Base-by-base conservation (phyloP, 2,113 vertebrate species). In the Cercopithecus mona region DNA sequence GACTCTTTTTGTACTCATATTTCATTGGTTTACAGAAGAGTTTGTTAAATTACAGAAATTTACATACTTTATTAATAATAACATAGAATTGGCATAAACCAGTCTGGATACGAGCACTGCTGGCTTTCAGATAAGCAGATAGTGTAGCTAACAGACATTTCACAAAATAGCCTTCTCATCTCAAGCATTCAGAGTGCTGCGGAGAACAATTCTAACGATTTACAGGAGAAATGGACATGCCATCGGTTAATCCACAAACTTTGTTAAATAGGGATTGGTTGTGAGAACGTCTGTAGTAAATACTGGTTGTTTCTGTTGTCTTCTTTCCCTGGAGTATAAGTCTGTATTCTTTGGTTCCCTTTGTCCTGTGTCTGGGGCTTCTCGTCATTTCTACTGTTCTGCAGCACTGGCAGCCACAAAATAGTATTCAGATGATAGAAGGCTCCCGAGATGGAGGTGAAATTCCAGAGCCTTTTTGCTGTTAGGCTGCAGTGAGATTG, bases 381-480 rank as follows among this genome's bases (percentile, higher is more conserved):
- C 95, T 40, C 80, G 68, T 85, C 88, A 5, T 81, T 72, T 75
- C 84, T 5, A 14, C 59, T 48, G 18, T 45, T 30, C 83, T 61
- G 35, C 40, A 45, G 72, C 72, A 32, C 27, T 59, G 32, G 76
- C 94, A 57, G 78, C 85, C 78, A 35, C 6, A 11, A 85, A 85
- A 52, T 45, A 57, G 16, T 30, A 4, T 68, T 57, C 75, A 27
- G 75, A 55, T 68, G 91, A 78, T 2, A 75, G 50, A 61, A 20
- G 23, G 52, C 79, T 83, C 80, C 75, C 45, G 79, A 88, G 73
- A 55, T 10, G 40, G 85, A 93, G 81, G 73, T 87, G 55, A 72
- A 72, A 27, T 38, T 55, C 76, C 70, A 40, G 75, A 88, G 38
- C 50, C 45, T 25, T 85, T 72, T 73, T 72, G 76, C 90, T 76